Percentiles rank a stretch among this genome's conserved stretches.
Evolutionary conservation across 2,797 vertebrate genomes (phyloP).

Genomic region (Eidolon dupreanum): DNA sequence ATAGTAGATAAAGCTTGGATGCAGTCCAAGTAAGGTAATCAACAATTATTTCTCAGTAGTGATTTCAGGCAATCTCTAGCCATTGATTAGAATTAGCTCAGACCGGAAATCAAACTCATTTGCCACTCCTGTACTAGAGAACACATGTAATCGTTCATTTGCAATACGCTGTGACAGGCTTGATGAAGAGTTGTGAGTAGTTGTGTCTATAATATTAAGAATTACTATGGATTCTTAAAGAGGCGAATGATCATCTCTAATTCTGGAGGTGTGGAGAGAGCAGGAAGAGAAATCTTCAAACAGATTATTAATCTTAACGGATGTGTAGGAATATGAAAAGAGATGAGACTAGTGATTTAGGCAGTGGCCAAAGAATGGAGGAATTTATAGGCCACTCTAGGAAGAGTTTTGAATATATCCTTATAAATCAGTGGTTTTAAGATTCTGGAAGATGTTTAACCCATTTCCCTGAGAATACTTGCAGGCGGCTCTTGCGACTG

Average conservation of each 20-base stretch:
- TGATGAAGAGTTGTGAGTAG: background rate
- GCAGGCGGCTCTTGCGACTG: no score
- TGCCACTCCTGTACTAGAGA: background rate
- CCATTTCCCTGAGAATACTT: no score
- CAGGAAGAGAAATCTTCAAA: background rate
- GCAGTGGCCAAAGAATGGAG: background rate
- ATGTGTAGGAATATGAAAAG: background rate
- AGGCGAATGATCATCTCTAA: background rate
- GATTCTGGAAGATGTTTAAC: background rate
- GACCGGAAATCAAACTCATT: background rate
- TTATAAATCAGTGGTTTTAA: background rate
- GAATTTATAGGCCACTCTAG: background rate
- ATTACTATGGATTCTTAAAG: background rate
- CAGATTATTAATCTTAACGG: background rate
- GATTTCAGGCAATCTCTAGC: background rate
- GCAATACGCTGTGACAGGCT: background rate
- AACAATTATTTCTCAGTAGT: background rate
- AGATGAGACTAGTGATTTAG: background rate
- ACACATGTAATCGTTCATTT: background rate
- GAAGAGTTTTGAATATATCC: background rate
- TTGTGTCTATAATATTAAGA: background rate
- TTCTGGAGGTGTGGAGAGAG: background rate
- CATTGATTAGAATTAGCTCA: background rate
- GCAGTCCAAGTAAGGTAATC: background rate
- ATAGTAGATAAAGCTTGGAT: background rate